Evolutionary conservation across 2,797 vertebrate genomes (phyloP).

Genomic region (Sebastes steindachneri): DNA sequence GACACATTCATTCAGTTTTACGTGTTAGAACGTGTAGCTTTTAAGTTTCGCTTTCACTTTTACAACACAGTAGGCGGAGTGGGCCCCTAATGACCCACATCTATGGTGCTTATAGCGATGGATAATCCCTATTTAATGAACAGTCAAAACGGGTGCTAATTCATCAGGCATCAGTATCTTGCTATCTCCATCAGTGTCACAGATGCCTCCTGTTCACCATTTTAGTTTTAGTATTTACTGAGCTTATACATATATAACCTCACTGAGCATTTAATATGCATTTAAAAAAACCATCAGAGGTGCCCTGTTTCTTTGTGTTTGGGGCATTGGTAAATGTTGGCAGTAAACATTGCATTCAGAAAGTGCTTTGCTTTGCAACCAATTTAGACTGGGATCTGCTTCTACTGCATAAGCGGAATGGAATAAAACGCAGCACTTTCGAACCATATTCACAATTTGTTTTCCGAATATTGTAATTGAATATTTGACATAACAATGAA

Average conservation of each 20-base stretch:
- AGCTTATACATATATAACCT: not conserved
- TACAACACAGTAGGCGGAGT: no score
- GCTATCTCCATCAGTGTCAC: not conserved
- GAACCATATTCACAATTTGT: not conserved
- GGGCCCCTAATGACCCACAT: no score
- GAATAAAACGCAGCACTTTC: not conserved
- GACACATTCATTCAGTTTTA: no score
- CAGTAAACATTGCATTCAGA: slow-evolving; percentile 3
- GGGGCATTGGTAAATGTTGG: not conserved
- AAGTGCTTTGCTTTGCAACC: slow-evolving; percentile 2
- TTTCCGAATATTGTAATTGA: not conserved
- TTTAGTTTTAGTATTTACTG: slow-evolving; percentile 7
- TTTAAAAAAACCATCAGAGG: slow-evolving; percentile 2
- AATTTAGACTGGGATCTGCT: slow-evolving; percentile 1
- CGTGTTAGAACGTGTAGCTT: no score
- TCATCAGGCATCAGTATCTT: not conserved
- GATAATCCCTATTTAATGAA: no score
- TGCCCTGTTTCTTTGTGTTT: slow-evolving; percentile 5
- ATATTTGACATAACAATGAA: slow-evolving; percentile 2
- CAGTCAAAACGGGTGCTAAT: no score
- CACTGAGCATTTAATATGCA: not conserved
- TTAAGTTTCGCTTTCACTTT: no score
- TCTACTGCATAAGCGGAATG: slow-evolving; percentile 1
- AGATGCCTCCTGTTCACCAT: not conserved
- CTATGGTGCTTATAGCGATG: no score